These are phyloP conservation scores for Atta colombica DNA, from an alignment of 1,140 invertebrate species.

Conservation along the genomic window DNA sequence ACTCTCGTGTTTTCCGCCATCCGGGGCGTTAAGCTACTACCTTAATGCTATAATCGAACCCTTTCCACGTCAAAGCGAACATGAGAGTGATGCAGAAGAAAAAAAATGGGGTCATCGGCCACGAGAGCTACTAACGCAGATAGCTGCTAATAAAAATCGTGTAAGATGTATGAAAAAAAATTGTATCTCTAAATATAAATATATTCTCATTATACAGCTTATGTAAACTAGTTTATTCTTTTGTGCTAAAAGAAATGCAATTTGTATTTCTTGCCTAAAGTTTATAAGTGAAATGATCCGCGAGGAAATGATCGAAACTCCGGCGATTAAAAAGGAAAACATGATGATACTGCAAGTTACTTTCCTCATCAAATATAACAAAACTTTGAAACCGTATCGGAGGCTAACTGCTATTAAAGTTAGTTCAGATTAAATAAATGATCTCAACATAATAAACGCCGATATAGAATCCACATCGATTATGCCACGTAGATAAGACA, in stretches of 20 bases:
- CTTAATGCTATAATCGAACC: constrained; percentile 56
- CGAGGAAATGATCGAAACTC: neutral
- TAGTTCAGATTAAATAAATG: constrained; percentile 47
- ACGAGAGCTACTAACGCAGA: constrained; percentile 12
- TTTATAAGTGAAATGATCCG: constrained; percentile 2
- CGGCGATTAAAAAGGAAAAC: constrained; percentile 46
- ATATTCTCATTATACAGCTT: neutral
- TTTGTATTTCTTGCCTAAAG: neutral
- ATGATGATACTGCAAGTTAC: constrained; percentile 23
- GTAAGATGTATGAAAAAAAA: constrained; percentile 24
- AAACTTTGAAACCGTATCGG: constrained; percentile 34
- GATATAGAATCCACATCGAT: neutral
- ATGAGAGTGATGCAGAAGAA: constrained; percentile 34
- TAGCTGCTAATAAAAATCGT: constrained; percentile 41
- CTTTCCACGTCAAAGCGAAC: constrained; percentile 48
- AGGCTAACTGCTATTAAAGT: constrained; percentile 57
- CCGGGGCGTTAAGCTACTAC: constrained; percentile 20
- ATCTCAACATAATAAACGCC: neutral
- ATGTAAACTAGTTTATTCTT: neutral
- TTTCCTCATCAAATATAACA: neutral
- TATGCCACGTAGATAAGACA: neutral
- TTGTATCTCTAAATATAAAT: constrained; percentile 11
- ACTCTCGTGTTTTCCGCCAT: constrained; percentile 44
- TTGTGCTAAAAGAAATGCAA: neutral
- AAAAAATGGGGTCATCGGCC: constrained; percentile 48